A percentile compares a stretch with the other conserved stretches of the same genome.
Evolutionary conservation across 2,797 vertebrate species (phyloP).

Genomic region (Fundulus diaphanus): DNA sequence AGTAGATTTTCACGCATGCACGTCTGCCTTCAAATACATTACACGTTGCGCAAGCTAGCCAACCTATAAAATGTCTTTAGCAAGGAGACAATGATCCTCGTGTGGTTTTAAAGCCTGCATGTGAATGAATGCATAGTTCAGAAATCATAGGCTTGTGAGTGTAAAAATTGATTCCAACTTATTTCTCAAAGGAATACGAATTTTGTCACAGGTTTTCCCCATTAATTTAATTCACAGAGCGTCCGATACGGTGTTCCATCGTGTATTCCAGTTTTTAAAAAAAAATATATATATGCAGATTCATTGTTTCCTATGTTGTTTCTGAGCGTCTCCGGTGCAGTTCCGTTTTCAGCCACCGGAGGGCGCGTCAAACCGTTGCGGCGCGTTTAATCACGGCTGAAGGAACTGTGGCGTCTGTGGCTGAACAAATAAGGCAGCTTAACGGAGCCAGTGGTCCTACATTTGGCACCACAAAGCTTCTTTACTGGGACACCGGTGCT

Average conservation of each 20-base stretch:
- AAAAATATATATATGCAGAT: conserved; percentile 2
- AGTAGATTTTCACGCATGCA: neutral
- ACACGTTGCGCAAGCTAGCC: neutral
- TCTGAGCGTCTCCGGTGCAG: conserved; percentile 46
- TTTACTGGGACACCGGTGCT: conserved; percentile 73
- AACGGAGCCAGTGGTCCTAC: conserved; percentile 69
- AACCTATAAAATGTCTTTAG: neutral
- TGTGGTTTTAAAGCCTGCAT: neutral
- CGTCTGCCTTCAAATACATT: neutral
- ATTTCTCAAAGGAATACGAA: neutral
- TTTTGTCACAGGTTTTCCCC: neutral
- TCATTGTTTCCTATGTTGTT: neutral
- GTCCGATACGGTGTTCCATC: neutral
- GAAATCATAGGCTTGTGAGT: neutral
- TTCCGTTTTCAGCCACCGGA: conserved; percentile 65
- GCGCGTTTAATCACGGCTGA: conserved; percentile 40
- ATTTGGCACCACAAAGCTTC: conserved; percentile 73
- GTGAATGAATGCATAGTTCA: neutral
- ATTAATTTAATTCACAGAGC: neutral
- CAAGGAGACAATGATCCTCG: neutral
- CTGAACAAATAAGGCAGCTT: conserved; percentile 76
- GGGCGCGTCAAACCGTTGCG: conserved; percentile 64
- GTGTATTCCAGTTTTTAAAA: neutral
- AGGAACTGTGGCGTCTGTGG: conserved; percentile 47
- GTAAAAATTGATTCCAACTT: neutral